phyloP scores from a whole-genome alignment of 2,888 invertebrate species.

The Perdita meconis region DNA sequence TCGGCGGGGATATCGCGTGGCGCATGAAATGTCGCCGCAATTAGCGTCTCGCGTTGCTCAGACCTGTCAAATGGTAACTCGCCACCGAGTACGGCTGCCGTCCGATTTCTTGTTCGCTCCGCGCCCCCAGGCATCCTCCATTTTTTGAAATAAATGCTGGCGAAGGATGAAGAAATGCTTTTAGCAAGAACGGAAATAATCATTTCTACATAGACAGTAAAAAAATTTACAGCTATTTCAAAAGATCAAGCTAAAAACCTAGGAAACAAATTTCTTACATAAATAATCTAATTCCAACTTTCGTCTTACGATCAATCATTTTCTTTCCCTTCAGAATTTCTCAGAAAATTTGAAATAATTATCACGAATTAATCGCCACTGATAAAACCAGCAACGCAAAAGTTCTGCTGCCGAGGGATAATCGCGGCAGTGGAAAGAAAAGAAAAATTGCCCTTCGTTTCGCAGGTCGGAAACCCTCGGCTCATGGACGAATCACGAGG shows the following conservation, averaged over 20 bases:
- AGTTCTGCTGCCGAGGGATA: background rate
- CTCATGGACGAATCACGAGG: conserved; percentile 24
- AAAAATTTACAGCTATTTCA: too few species aligned
- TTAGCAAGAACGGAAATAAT: too few species aligned
- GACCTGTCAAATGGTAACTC: conserved; percentile 26
- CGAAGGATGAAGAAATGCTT: background rate
- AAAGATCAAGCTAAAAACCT: too few species aligned
- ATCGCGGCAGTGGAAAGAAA: conserved; percentile 3
- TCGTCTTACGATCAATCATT: background rate
- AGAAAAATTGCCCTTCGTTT: conserved; percentile 24
- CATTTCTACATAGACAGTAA: too few species aligned
- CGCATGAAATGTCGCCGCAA: conserved; percentile 52
- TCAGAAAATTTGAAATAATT: background rate
- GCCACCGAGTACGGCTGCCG: background rate
- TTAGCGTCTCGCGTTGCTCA: conserved; percentile 47
- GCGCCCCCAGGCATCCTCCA: background rate
- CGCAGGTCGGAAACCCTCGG: conserved; percentile 33
- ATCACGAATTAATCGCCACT: conserved; percentile 32
- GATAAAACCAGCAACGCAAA: background rate
- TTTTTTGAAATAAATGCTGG: background rate
- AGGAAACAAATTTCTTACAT: too few species aligned
- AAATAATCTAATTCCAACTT: background rate
- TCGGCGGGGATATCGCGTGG: conserved; percentile 46
- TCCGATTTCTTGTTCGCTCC: conserved; percentile 6
- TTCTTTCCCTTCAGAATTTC: too few species aligned